A percentile compares a stretch with the other conserved stretches of the same genome.
Evolutionary conservation across 2,888 invertebrate species (phyloP).

Genomic region (Palloptera scutellata): DNA sequence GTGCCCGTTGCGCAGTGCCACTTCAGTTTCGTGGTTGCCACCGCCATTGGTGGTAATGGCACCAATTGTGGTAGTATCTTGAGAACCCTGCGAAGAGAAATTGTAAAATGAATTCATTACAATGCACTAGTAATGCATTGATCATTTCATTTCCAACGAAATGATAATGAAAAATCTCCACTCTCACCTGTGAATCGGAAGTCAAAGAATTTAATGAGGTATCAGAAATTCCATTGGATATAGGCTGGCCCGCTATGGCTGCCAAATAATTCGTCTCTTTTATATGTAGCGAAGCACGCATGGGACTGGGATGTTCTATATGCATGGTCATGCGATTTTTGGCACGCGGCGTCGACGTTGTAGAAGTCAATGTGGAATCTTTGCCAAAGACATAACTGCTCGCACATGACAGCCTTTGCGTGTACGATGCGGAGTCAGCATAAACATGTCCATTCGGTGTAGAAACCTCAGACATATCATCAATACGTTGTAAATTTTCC

Average conservation of each 20-base stretch:
- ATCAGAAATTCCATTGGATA: constrained; percentile 77
- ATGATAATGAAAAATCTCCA: no score
- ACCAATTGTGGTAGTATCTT: constrained; percentile 55
- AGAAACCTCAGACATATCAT: constrained; percentile 61
- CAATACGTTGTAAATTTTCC: constrained; percentile 84
- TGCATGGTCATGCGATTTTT: constrained; percentile 76
- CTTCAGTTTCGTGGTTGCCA: constrained; percentile 45
- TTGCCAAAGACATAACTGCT: constrained; percentile 70
- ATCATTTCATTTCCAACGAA: no score
- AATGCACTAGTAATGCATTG: neutral
- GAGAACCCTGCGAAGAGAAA: constrained; percentile 45
- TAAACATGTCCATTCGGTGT: constrained; percentile 60
- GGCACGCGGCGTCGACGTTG: constrained; percentile 66
- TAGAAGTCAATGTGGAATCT: constrained; percentile 58
- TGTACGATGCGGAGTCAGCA: constrained; percentile 62
- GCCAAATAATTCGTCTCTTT: constrained; percentile 79
- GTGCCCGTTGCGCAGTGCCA: constrained; percentile 63
- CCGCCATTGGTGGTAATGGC: constrained; percentile 50
- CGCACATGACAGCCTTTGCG: constrained; percentile 68
- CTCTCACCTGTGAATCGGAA: constrained; percentile 65
- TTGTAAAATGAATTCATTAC: no score
- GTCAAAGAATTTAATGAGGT: constrained; percentile 80
- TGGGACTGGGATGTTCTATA: constrained; percentile 74
- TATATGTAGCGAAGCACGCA: constrained; percentile 76
- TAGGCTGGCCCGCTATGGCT: constrained; percentile 74